Evolutionary conservation across 2,113 vertebrate species (phyloP), one percentile per base, ranked within the genome.

Genomic region (Pygoscelis adeliae): DNA sequence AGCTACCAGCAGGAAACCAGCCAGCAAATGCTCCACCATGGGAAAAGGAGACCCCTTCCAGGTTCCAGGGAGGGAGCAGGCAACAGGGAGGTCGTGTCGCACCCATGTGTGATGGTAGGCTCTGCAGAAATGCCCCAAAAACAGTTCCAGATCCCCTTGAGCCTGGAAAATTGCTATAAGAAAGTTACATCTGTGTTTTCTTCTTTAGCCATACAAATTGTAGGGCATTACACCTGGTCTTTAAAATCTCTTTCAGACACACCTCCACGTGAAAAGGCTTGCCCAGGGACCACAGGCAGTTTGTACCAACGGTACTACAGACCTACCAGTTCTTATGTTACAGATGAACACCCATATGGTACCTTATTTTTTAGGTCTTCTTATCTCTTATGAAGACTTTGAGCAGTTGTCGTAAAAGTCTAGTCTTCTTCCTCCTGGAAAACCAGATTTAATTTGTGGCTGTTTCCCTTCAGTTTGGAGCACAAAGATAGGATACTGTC

Each of bases 391-490:
- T 10, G 34, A 85, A 86, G 63, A 77, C 21, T 83, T 42, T 32
- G 36, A 93, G 36, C 21, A 46, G 27, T 70, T 94, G 49, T 71
- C 22, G 8, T 77, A 66, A 61, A 83, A 86, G 74, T 61, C 46
- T 80, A 58, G 36, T 65, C 36, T 11, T 69, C 70, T 77, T 94
- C 79, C 53, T 88, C 18, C 61, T 79, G 36, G 26, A 90, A 83
- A 85, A 69, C 7, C 25, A 85, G 34, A 72, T 90, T 88, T 61
- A 80, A 74, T 78, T 79, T 72, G 76, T 77, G 63, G 44, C 62
- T 73, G 23, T 73, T 83, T 92, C 53, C 40, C n/a, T 73, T 88
- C 78, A 66, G 27, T 73, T 86, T 81, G 71, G 79, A 95, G 42
- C 13, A 61, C 71, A 92, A 82, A 89, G 53, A 73, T 27, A 89